phyloP scores from a whole-genome alignment of 1,140 invertebrate genomes.

The Cyphomyrmex costatus region DNA sequence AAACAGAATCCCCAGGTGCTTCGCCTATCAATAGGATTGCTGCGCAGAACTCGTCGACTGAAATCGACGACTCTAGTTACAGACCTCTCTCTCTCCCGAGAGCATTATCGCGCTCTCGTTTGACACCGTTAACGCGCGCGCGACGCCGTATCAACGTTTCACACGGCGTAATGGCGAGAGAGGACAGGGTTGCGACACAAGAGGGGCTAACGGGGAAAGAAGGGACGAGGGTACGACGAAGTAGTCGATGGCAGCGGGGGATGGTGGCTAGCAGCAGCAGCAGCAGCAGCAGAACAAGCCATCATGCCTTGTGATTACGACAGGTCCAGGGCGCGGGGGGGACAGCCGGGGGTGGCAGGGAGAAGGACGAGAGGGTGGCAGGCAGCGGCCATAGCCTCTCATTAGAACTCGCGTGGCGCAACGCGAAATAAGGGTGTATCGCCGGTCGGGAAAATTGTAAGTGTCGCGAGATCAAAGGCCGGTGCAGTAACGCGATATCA shows the following conservation, averaged over 20 bases:
- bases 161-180: conserved; percentile 74
- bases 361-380: conserved; percentile 42
- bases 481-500: conserved; percentile 86
- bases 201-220: conserved; percentile 10
- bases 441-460: conserved; percentile 86
- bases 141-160: conserved; percentile 77
- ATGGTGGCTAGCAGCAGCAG: conserved; percentile 73
- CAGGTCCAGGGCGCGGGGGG: conserved; percentile 57
- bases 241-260: conserved; percentile 66
- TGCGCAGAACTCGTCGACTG: conserved; percentile 5
- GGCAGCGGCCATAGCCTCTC: conserved; percentile 84
- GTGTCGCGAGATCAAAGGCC: conserved; percentile 87
- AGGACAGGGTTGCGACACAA: background rate
- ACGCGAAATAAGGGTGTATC: conserved; percentile 87
- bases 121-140: conserved; percentile 66
- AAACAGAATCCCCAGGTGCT: conserved; percentile 28
- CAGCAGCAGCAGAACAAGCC: conserved; percentile 78
- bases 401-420: conserved; percentile 86
- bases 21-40: conserved; percentile 43
- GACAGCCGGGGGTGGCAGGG: conserved; percentile 26
- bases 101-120: conserved; percentile 66
- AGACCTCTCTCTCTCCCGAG: background rate
- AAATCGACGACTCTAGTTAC: conserved; percentile 53
- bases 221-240: conserved; percentile 61
- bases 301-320: conserved; percentile 86